Percentiles rank a stretch among this genome's conserved stretches.
These are phyloP conservation scores for Aphaenogaster ashmeadi DNA, from an alignment of 1,140 invertebrate genomes.

Conservation along the genomic window DNA sequence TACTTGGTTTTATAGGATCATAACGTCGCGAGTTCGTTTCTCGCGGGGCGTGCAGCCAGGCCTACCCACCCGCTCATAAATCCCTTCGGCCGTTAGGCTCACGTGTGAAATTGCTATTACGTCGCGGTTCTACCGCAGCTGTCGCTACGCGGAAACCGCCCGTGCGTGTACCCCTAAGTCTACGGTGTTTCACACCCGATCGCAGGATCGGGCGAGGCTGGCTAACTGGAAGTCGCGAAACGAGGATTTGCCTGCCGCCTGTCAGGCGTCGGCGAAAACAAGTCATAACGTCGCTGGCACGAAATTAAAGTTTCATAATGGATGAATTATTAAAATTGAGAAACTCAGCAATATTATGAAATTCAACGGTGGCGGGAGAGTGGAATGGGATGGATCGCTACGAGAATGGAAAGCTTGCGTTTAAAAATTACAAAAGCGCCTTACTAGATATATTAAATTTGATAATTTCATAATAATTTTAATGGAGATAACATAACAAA, in stretches of 20 bases:
- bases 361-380: background rate
- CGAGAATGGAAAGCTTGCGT: background rate
- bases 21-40: constrained; percentile 76
- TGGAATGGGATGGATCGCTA: background rate
- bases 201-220: background rate
- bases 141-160: constrained; percentile 38
- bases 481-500: background rate
- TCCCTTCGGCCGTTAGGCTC: constrained; percentile 68
- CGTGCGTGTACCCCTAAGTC: background rate
- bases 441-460: background rate
- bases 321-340: constrained; percentile 21
- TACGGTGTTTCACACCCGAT: constrained; percentile 37
- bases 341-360: background rate
- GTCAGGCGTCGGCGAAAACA: background rate
- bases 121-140: constrained; percentile 62
- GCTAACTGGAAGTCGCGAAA: background rate
- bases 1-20: constrained; percentile 81
- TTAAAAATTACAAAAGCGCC: background rate
- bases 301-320: constrained; percentile 10
- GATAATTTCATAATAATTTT: background rate
- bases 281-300: constrained; percentile 12
- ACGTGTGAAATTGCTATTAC: constrained; percentile 76
- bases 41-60: constrained; percentile 2
- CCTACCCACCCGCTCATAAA: constrained; percentile 67
- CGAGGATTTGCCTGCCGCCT: background rate